Conservation (phyloP, 2,113 vertebrate species). For the Sapayoa aenigma region DNA sequence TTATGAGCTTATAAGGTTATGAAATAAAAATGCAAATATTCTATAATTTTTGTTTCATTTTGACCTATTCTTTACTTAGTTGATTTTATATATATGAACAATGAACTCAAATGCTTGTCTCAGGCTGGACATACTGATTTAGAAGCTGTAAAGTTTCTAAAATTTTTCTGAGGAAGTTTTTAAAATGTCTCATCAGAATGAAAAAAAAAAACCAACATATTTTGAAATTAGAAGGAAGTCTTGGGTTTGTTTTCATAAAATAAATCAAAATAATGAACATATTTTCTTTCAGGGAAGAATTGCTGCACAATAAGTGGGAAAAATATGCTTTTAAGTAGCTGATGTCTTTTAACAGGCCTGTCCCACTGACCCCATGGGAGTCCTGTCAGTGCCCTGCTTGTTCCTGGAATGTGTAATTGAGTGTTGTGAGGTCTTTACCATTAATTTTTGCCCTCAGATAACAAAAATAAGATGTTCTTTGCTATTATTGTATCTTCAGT, state of each 20-base stretch:
- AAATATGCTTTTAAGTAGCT: background rate
- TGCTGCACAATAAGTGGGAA: background rate
- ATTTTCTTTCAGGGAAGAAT: background rate
- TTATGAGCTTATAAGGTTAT: background rate
- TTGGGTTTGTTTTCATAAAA: background rate
- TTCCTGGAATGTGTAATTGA: background rate
- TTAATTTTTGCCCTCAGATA: background rate
- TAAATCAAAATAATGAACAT: background rate
- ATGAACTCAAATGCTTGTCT: background rate
- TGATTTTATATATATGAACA: background rate
- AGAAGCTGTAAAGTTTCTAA: background rate
- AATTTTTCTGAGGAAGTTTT: background rate
- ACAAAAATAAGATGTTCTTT: background rate
- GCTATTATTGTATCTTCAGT: background rate
- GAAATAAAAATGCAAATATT: background rate
- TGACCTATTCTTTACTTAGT: background rate
- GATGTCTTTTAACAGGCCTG: background rate
- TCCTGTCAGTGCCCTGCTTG: background rate
- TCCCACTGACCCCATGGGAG: background rate
- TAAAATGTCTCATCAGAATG: rapidly evolving
- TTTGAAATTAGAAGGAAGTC: background rate
- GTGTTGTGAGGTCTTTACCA: background rate
- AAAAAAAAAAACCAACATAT: background rate
- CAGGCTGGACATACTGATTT: background rate
- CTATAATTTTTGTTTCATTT: background rate